Percentiles rank a stretch among this genome's conserved stretches.
phyloP scores from a whole-genome alignment of 2,113 vertebrate species.

The Indri indri region DNA sequence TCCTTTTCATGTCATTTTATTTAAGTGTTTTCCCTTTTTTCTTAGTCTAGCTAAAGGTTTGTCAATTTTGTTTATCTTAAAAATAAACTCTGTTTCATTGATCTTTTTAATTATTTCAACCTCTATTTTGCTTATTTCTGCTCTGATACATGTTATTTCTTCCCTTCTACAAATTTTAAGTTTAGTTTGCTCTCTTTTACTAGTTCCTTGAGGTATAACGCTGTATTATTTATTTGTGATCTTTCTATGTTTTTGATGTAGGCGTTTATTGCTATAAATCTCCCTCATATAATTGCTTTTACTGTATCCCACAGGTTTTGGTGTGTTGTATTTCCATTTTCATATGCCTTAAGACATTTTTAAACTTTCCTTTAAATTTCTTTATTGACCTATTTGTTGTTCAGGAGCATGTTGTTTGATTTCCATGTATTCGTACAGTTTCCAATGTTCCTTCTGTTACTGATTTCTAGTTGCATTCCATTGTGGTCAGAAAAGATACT shows the following conservation, averaged over 20 bases:
- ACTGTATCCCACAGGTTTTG: background rate
- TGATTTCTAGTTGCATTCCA: background rate
- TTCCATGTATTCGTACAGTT: background rate
- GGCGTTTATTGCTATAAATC: background rate
- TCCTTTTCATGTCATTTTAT: too few species aligned
- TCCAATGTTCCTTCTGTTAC: background rate
- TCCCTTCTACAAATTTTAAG: background rate
- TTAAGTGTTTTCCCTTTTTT: too few species aligned
- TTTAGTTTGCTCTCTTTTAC: background rate
- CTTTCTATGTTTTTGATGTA: background rate
- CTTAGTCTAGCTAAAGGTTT: too few species aligned
- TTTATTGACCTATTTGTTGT: background rate
- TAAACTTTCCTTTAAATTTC: background rate
- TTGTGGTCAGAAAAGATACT: background rate
- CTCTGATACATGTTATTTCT: too few species aligned
- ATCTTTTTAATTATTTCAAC: too few species aligned
- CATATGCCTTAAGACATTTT: background rate
- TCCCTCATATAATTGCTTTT: background rate
- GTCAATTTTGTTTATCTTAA: too few species aligned
- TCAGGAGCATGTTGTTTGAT: background rate
- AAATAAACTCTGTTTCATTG: too few species aligned
- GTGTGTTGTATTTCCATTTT: background rate
- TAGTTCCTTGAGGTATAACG: background rate
- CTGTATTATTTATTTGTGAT: background rate
- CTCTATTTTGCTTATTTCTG: too few species aligned